Conservation (phyloP, 2,113 vertebrate species). For the Sphyrna mokarran region DNA sequence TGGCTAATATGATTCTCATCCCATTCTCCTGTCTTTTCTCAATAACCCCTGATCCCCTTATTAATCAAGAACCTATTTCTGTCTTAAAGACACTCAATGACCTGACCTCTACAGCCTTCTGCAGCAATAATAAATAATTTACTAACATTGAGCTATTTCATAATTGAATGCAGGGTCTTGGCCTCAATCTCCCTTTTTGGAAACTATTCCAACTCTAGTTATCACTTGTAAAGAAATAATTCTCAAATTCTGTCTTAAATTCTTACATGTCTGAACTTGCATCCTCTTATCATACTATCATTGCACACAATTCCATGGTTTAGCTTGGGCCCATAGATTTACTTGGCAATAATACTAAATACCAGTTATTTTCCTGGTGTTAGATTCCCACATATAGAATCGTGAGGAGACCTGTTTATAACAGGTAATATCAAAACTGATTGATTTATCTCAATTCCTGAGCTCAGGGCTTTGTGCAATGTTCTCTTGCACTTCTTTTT, state of each 20-base stretch:
- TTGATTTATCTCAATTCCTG: neutral
- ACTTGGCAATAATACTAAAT: neutral
- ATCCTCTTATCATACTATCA: neutral
- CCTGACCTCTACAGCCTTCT: too few relatives aligned
- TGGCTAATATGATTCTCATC: too few relatives aligned
- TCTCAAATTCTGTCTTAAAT: neutral
- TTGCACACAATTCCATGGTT: neutral
- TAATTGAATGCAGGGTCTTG: neutral
- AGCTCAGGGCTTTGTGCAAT: too few relatives aligned
- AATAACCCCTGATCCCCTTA: too few relatives aligned
- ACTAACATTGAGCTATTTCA: neutral
- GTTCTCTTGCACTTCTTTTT: too few relatives aligned
- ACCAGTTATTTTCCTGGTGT: neutral
- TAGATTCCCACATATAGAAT: neutral
- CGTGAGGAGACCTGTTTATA: neutral
- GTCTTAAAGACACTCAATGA: too few relatives aligned
- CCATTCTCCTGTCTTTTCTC: too few relatives aligned
- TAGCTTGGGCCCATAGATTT: neutral
- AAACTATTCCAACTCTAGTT: neutral
- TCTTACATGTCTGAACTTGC: neutral
- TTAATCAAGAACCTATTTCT: too few relatives aligned
- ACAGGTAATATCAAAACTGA: neutral
- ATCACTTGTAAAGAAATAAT: neutral
- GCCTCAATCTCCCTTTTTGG: neutral
- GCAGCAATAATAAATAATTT: too few relatives aligned